phyloP scores from a whole-genome alignment of 92 coral and sea anemone genomes.

The Zoanthus sociatus region DNA sequence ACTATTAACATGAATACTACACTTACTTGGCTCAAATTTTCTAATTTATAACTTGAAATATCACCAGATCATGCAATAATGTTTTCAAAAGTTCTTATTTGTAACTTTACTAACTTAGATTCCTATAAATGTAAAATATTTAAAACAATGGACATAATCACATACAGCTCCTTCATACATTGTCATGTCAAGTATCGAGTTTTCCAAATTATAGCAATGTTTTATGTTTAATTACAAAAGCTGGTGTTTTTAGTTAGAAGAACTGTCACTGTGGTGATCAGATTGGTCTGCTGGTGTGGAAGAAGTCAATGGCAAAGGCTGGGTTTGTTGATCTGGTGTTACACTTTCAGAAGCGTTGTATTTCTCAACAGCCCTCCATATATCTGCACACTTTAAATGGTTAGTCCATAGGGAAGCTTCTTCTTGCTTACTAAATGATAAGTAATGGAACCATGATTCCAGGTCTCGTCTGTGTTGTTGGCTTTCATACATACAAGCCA shows the following conservation, averaged over 20 bases:
- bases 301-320: constrained; percentile 6
- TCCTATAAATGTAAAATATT: not conserved
- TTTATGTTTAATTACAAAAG: no score
- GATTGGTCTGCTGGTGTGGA: constrained; percentile 9
- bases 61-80: not conserved
- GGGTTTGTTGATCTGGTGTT: constrained; percentile 5
- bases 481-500: constrained; percentile 16
- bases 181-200: constrained; percentile 18
- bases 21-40: not conserved
- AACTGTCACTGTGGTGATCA: not conserved
- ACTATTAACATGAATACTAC: not conserved
- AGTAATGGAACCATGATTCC: constrained; percentile 28
- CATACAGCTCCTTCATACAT: not conserved
- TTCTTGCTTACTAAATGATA: constrained; percentile 5
- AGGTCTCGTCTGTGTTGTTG: constrained; percentile 18
- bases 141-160: not conserved
- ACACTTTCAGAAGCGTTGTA: not conserved
- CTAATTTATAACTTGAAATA: not conserved
- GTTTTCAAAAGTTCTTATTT: not conserved
- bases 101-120: not conserved
- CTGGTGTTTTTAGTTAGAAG: constrained; percentile 3
- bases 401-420: constrained; percentile 24
- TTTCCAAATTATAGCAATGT: not conserved
- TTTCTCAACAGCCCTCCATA: constrained; percentile 17
- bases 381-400: constrained; percentile 17